Base-by-base conservation (phyloP, 2,113 vertebrate species). In the Sylvicapra grimmia region DNA sequence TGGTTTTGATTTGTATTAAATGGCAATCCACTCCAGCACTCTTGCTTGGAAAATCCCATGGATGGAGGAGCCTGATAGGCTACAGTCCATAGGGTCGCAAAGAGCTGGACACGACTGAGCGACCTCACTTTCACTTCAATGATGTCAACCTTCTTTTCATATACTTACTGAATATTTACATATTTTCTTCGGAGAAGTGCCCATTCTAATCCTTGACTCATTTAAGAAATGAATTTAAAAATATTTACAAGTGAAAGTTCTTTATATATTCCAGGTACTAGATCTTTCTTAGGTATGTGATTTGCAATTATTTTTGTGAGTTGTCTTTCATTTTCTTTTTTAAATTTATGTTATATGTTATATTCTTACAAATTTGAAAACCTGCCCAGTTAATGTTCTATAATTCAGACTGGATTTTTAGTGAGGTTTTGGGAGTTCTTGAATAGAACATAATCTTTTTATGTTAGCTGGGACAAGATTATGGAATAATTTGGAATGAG, bases 321-420 rank as follows among this genome's bases (percentile, higher is more conserved):
- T 82, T 82, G 33, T 79, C 91, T 96, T 96, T 90, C 7, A 83
- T 49, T 77, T 90, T 65, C 10, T 36, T 25, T 36, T 33, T 82
- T 40, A 4, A 89, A 58, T 92, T 53, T 77, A 65, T 72, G 21
- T 18, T 23, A 8, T 86, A 29, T 72, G 21, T 18, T 23, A 10
- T 89, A 25, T 72, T 94, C 49, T 83, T 80, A 47, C 13, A 90
- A 85, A 75, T 95, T 85, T 65, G 59, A 80, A 36, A 15, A 58
- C 51, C 92, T 92, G 92, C 88, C 49, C 54, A 10, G 83, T 89
- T 68, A 40, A 75, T 68, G 31, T n/a, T 93, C 49, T 84, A 2
- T 96, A 77, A 83, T 93, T 86, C 29, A 83, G 79, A 92, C 8
- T 72, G n/a, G n/a, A 92, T 53, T 97, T 96, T 96, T 61, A 95